A percentile compares a stretch with the other conserved stretches of the same genome.
These are phyloP conservation scores for Stratiomys singularior DNA, from an alignment of 2,888 invertebrate genomes.

Conservation along the genomic window DNA sequence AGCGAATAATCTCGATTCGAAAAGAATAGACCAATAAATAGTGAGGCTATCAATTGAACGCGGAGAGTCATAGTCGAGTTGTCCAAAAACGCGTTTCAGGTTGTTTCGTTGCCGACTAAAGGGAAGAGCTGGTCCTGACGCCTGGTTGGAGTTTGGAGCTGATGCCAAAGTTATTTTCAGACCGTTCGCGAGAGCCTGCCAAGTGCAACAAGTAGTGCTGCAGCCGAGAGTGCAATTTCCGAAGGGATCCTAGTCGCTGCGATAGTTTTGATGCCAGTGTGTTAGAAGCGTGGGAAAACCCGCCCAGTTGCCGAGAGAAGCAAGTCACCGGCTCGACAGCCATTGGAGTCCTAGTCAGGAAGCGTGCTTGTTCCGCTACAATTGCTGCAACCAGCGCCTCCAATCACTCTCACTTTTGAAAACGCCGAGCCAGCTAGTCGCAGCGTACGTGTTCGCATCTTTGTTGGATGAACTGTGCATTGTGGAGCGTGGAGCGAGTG, in stretches of 20 bases:
- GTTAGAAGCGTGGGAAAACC: background rate
- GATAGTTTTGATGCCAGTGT: background rate
- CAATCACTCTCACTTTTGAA: conserved; percentile 51
- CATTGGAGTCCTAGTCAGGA: conserved; percentile 24
- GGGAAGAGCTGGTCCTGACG: too few species aligned
- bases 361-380: conserved; percentile 5
- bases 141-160: too few species aligned
- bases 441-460: background rate
- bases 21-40: conserved; percentile 5
- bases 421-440: background rate
- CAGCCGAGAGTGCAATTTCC: too few species aligned
- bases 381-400: conserved; percentile 37
- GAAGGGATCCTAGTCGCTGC: too few species aligned
- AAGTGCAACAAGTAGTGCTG: too few species aligned
- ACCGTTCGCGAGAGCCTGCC: too few species aligned
- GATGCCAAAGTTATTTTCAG: too few species aligned
- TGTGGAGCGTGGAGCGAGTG: conserved; percentile 19
- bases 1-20: background rate
- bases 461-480: background rate
- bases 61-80: background rate
- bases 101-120: too few species aligned
- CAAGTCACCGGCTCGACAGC: background rate
- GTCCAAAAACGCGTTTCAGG: background rate
- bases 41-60: background rate
- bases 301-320: background rate